Base-by-base conservation (phyloP, 2,113 vertebrate species). In the Grammomys surdaster region DNA sequence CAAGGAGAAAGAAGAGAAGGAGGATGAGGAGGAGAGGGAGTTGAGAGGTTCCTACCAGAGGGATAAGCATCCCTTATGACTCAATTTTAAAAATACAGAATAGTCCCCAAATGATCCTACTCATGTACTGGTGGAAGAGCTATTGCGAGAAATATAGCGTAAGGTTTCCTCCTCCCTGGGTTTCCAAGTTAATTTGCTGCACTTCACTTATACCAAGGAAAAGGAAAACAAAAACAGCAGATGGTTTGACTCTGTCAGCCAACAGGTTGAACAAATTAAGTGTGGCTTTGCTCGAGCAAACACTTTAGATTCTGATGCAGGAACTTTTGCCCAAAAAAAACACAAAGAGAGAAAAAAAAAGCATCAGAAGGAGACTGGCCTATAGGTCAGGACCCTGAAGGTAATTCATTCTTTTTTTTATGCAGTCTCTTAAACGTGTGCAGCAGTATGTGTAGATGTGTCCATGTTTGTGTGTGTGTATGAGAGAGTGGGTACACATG, bases 271-370 rank as follows among this genome's bases (percentile, higher is more conserved):
- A 90, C 48, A 76, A 73, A 96, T 96, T 73, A 58, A 97, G 96
- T 60, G 88, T 60, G 26, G 93, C 90, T 97, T 96, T 58, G 90
- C 63, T 91, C 87, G 92, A 95, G 96, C 3, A 76, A 80, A 97
- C 97, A 95, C 96, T 94, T 86, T 90, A 58, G 56, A 48, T 81
- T 80, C 89, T 63, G 84, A 56, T 72, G 91, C 69, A 98, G 90
- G 81, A 88, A 97, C 91, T 91, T 97, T 96, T 97, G 95, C 93
- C 75, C 82, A 77, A 97, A 94, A 92, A 92, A 80, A 96, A 77
- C n/a, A 14, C 69, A 78, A 95, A 94, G 0, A 65, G 0, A 26
- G 91, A 19, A 19, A 60, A 60, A 60, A 24, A 73, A 94, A 97
- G 95, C 48, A 95, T 24, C 75, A 96, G 77, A 77, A 96, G 98